Evolutionary conservation across 1,140 invertebrate genomes (phyloP).

Genomic region (Sarcophaga peregrina): DNA sequence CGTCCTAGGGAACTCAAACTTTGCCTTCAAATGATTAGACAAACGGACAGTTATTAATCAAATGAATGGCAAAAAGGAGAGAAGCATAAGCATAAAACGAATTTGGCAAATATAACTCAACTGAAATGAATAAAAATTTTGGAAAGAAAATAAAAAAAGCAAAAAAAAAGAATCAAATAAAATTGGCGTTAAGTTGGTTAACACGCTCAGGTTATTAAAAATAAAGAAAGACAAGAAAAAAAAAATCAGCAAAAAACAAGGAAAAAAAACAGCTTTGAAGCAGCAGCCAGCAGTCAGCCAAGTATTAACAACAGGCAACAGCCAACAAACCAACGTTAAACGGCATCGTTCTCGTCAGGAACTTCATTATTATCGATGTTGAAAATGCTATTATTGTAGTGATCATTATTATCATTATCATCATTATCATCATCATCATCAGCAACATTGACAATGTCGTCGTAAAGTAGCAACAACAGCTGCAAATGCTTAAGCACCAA

Average conservation of each 20-base stretch:
- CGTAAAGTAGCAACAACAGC: conserved; percentile 35
- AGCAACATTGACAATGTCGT: background rate
- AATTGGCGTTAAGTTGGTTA: conserved; percentile 39
- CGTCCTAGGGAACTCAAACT: too few species aligned
- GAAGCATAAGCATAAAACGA: too few species aligned
- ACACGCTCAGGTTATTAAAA: conserved; percentile 28
- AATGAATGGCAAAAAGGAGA: too few species aligned
- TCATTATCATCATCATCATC: conserved; percentile 3
- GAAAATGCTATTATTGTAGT: too few species aligned
- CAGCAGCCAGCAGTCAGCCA: background rate
- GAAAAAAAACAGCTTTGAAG: background rate
- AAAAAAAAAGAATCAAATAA: background rate
- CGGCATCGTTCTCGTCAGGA: background rate
- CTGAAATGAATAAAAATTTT: background rate
- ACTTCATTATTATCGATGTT: background rate
- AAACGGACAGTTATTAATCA: too few species aligned
- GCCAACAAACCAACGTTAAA: background rate
- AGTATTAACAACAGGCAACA: too few species aligned
- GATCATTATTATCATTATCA: background rate
- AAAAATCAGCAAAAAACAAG: background rate
- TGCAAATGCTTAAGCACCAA: conserved; percentile 41
- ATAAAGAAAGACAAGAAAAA: background rate
- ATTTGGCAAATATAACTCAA: background rate
- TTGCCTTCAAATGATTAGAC: too few species aligned
- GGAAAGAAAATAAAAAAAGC: background rate